Evolutionary conservation across 1,140 invertebrate species (phyloP), one percentile per base, ranked within the genome.

Genomic region (Drosophila takahashii): DNA sequence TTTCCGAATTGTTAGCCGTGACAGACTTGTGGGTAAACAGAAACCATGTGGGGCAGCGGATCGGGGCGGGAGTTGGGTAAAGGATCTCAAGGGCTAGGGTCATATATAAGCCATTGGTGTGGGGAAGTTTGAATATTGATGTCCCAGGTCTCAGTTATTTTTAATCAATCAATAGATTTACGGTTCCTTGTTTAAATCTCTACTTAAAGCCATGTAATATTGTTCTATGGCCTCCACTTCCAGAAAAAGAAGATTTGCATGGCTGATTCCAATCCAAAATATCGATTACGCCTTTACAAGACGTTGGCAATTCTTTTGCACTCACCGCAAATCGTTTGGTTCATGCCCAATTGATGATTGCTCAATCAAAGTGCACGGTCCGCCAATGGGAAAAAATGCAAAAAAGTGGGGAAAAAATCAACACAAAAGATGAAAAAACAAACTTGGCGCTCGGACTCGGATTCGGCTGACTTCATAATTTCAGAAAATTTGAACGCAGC

Each of bases 11-110:
- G 77, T 57, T 75, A 22, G 61, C 62, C 81, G 67, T 85, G 78
- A 86, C 83, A 59, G 50, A 51, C 71, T 84, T 85, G 81, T 81
- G 81, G 73, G 74, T 64, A 86, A 86, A 86, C 79, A 86, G 62
- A 74, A 58, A 78, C 69, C 77, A 81, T 74, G 79, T 85, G 81
- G 73, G 75, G 79, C 26, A 54, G 41, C 26, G 2, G 34, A 53
- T 15, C 22, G 7, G 29, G 26, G 5, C 3, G 51, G 4, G 13
- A 2, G n/a, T 16, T 32, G 32, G 37, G 0, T 13, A 13, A 1
- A 10, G 41, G 26, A 54, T 54, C 32, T 16, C 9, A 27, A 5
- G 6, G 22, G 22, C 22, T 53, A 9, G 29, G 34, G n/a, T 4
- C 29, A 13, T 11, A 22, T 36, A 41, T 5, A 9, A 41, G 7